Base-by-base conservation (phyloP, 1,140 invertebrate species). In the Helicoverpa armigera region DNA sequence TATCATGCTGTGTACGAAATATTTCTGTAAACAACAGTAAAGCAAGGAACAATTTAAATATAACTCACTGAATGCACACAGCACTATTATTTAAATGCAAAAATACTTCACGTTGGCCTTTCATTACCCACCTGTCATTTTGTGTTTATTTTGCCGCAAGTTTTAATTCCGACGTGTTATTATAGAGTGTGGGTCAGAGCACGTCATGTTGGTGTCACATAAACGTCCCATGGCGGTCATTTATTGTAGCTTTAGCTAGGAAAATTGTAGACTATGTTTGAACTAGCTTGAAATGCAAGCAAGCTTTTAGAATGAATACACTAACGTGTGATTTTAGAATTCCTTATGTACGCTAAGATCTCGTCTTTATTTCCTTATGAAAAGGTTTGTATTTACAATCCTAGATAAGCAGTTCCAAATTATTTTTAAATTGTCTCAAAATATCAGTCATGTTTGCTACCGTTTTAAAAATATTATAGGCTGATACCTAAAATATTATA, bases 131-230 rank as follows among this genome's bases (percentile, higher is more conserved):
- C 63, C 63, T 48, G n/a, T 23, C n/a, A 69, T 12, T 51, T 50
- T 23, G 16, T 11, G 7, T 69, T 69, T 69, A 50, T 50, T 50
- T 67, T 67, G 43, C 11, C 23, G 63, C 63, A 48, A 67, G 43
- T 67, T 67, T 67, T 67, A 67, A 67, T 67, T 11, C 18, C 43
- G 10, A 67, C 35, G 35, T 67, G 63, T 67, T 67, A 67, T 67
- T 67, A 50, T 67, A n/a, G 16, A 65, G 3, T 65, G 31, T 65
- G 61, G 14, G 35, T 43, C 14, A 31, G 7, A 10, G 35, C 14
- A 65, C 61, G 35, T 43, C 35, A 65, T 65, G 61, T n/a, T 14
- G 31, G 61, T 13, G 29, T 29, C 61, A 63, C 61, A 63, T 35
- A 63, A 35, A 63, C 29, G 61, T 35, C 61, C 61, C 29, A 14